Conservation (phyloP, 2,797 vertebrate genomes). For the Sternarchorhynchus goeldii region DNA sequence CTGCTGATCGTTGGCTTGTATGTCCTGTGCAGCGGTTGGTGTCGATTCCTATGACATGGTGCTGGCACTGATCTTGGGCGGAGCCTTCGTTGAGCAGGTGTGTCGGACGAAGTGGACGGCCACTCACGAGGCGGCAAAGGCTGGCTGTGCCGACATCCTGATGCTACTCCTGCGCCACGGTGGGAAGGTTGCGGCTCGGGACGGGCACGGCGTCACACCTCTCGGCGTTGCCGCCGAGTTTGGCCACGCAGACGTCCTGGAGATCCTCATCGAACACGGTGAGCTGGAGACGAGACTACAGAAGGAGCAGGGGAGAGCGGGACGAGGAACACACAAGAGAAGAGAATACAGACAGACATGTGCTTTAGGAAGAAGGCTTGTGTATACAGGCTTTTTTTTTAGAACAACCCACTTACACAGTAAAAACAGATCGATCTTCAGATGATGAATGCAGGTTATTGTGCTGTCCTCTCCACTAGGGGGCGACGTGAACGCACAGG, state of each 20-base stretch:
- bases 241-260: conserved; percentile 78
- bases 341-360: no score
- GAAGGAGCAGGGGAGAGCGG: no score
- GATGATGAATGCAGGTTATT: neutral
- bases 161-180: conserved; percentile 80
- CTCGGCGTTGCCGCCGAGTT: conserved; percentile 81
- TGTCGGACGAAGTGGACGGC: conserved; percentile 81
- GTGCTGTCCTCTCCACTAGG: conserved; percentile 67
- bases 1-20: no score
- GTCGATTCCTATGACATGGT: conserved; percentile 78
- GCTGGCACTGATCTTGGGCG: conserved; percentile 76
- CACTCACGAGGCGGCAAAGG: conserved; percentile 88
- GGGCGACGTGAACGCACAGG: conserved; percentile 79
- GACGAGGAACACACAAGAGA: no score
- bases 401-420: neutral
- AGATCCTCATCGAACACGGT: conserved; percentile 85
- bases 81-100: conserved; percentile 81
- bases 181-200: conserved; percentile 72
- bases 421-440: neutral
- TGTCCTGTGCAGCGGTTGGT: conserved; percentile 72
- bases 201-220: conserved; percentile 82
- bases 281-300: neutral
- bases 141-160: conserved; percentile 75
- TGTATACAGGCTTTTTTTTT: neutral
- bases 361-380: no score